Evolutionary conservation across 1,140 invertebrate genomes (phyloP), one percentile per base, ranked within the genome.

Genomic region (Venustaconcha ellipsiformis): DNA sequence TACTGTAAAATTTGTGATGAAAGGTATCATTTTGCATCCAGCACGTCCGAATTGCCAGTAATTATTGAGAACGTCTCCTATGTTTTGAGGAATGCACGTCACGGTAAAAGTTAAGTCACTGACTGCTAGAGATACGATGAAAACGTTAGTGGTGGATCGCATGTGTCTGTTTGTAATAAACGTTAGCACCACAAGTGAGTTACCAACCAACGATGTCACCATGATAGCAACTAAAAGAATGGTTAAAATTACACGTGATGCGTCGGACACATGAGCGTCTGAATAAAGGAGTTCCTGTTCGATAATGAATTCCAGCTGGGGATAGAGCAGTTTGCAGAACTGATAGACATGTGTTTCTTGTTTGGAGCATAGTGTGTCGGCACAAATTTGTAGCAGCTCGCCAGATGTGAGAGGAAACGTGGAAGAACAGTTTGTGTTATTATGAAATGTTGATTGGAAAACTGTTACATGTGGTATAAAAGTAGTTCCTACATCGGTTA

Each of bases 131-230:
- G 85, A 87, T 15, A 83, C 63, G 37, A 85, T 87, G 74, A 85
- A 86, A 18, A 83, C 78, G 64, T 85, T 87, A n/a, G 82, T 85
- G 15, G 79, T 78, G n/a, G 84, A 84, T 15, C 85, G 80, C 82
- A 87, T 83, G 63, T 81, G 70, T n/a, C 74, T 75, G 75, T 81
- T 81, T n/a, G 70, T 80, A 20, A 80, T 65, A 59, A 85, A 82
- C 17, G 81, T 80, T 26, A 84, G 57, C 13, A 87, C 48, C 0
- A 87, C 85, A 37, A 87, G 60, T 30, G 69, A 74, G 59, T 87
- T 87, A 26, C 84, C 85, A 12, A 80, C 13, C 14, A 85, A 14
- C 1, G 83, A 82, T 37, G 82, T 30, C 3, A 76, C 55, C 17
- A 85, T 72, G 26, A 81, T 77, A 17, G 60, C 56, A 14, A 67